A percentile compares a stretch with the other conserved stretches of the same genome.
phyloP scores from a whole-genome alignment of 2,888 invertebrate genomes.

The Acleris holmiana region DNA sequence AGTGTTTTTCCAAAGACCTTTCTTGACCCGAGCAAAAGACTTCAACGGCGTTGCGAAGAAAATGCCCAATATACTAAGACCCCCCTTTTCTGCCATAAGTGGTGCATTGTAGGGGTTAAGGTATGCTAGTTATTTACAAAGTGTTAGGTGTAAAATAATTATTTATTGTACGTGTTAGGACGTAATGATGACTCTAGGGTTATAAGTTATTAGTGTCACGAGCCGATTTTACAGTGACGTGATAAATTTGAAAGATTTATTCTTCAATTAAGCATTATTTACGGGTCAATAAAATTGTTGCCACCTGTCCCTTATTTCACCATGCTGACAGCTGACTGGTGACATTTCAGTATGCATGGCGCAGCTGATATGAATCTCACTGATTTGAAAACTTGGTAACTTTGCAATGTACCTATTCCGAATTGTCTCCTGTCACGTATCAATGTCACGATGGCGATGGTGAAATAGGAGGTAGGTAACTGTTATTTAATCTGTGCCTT shows the following conservation, averaged over 20 bases:
- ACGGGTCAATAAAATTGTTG: neutral
- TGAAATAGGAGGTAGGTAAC: no score
- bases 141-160: slow-evolving; percentile 14
- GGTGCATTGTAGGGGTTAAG: neutral
- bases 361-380: no score
- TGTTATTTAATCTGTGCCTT: no score
- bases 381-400: no score
- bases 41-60: slow-evolving; percentile 25
- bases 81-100: neutral
- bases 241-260: slow-evolving; percentile 1
- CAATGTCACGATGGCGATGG: no score
- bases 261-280: neutral
- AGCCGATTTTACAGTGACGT: slow-evolving; percentile 18
- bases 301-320: no score
- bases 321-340: no score
- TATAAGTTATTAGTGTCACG: slow-evolving; percentile 14
- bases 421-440: no score
- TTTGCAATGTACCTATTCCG: no score
- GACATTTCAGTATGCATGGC: no score
- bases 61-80: neutral
- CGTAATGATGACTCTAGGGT: slow-evolving; percentile 23
- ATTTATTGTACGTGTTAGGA: slow-evolving; percentile 8
- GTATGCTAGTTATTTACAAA: slow-evolving; percentile 8
- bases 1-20: slow-evolving; percentile 42
- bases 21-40: slow-evolving; percentile 38